phyloP scores from a whole-genome alignment of 2,888 invertebrate species.

The Hemithea aestivaria region DNA sequence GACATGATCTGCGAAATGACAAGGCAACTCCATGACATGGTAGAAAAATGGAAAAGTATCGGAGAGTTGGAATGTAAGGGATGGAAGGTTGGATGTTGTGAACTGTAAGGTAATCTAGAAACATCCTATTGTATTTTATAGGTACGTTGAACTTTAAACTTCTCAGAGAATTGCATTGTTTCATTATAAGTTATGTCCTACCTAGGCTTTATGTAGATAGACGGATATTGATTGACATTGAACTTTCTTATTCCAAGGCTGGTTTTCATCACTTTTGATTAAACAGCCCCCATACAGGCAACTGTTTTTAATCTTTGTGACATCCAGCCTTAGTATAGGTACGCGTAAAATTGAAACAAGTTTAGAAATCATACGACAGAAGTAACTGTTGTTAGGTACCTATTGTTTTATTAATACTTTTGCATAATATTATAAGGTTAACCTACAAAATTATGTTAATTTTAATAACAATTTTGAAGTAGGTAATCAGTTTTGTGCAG shows the following conservation, averaged over 20 bases:
- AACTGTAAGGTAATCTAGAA: neutral
- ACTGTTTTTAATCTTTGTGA: too few species aligned
- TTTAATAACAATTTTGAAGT: too few species aligned
- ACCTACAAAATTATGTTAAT: too few species aligned
- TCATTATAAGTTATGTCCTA: constrained; percentile 2
- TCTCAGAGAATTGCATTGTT: constrained; percentile 35
- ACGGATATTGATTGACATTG: neutral
- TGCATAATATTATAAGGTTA: too few species aligned
- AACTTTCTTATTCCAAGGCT: too few species aligned
- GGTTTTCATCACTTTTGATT: too few species aligned
- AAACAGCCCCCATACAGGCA: too few species aligned
- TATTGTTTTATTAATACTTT: too few species aligned
- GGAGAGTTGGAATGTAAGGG: constrained; percentile 32
- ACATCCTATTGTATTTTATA: too few species aligned
- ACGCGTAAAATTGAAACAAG: neutral
- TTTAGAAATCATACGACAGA: too few species aligned
- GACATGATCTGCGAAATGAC: constrained; percentile 57
- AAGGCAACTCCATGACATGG: constrained; percentile 67
- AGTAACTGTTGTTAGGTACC: neutral
- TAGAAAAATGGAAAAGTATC: constrained; percentile 58
- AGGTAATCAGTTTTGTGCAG: constrained; percentile 51
- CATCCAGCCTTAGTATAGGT: neutral
- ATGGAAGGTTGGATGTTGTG: constrained; percentile 1
- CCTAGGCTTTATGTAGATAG: too few species aligned
- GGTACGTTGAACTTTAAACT: constrained; percentile 2